A percentile compares a stretch with the other conserved stretches of the same genome.
Conservation (phyloP, 23 tunicate species). For the Styela clava region DNA sequence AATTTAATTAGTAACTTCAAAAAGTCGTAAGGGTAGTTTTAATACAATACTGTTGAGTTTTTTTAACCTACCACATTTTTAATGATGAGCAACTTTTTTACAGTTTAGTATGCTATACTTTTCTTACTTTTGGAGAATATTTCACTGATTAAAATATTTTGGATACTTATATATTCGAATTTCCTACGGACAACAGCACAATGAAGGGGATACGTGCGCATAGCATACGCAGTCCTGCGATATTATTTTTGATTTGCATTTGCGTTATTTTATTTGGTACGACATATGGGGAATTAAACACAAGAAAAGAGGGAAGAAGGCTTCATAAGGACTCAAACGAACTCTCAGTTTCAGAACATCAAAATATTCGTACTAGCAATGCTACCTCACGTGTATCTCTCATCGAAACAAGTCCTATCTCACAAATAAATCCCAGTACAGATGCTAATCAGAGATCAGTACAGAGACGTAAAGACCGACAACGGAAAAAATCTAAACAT, state of each 20-base stretch:
- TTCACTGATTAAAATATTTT: too few species aligned
- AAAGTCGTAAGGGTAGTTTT: too few species aligned
- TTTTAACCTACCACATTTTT: too few species aligned
- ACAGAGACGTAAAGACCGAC: not conserved
- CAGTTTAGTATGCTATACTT: too few species aligned
- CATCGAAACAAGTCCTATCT: not conserved
- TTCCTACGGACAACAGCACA: too few species aligned
- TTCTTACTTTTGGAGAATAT: too few species aligned
- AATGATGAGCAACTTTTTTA: too few species aligned
- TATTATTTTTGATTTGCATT: not conserved
- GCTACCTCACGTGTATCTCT: not conserved
- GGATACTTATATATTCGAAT: too few species aligned
- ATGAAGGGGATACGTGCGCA: too few species aligned
- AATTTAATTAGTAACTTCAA: too few species aligned
- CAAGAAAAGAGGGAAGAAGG: not conserved
- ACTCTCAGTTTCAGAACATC: not conserved
- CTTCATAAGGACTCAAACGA: not conserved
- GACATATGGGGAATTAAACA: not conserved
- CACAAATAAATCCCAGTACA: not conserved
- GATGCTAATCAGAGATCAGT: not conserved
- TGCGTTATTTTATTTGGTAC: not conserved
- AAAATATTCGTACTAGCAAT: not conserved
- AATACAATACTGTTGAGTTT: too few species aligned
- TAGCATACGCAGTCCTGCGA: too few species aligned
- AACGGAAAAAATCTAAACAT: constrained; percentile 5